Conservation (phyloP, 2,888 invertebrate genomes). For the Anthophora plumipes region DNA sequence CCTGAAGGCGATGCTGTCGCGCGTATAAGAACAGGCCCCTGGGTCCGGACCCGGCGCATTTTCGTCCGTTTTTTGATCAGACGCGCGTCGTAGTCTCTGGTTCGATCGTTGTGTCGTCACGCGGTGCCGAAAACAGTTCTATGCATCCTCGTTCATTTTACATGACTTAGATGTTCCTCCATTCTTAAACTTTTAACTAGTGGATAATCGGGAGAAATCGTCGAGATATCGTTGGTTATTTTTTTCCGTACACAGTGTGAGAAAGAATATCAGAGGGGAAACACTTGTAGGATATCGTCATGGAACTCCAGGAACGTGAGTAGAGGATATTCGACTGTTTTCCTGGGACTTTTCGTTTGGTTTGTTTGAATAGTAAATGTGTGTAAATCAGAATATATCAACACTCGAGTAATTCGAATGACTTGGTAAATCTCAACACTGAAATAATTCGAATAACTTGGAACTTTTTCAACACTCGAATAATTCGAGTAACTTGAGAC, state of each 20-base stretch:
- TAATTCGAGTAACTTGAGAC: no score
- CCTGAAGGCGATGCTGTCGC: slow-evolving; percentile 45
- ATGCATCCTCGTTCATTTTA: not conserved
- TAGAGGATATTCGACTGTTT: not conserved
- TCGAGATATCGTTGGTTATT: not conserved
- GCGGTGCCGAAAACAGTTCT: not conserved
- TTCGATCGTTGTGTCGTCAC: slow-evolving; percentile 7
- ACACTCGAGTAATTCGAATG: no score
- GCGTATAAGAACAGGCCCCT: slow-evolving; percentile 67
- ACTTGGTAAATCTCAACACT: no score
- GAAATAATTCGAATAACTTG: no score
- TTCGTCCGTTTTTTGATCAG: slow-evolving; percentile 64
- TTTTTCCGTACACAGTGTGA: not conserved
- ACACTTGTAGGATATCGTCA: not conserved
- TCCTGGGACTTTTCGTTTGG: no score
- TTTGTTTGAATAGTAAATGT: no score
- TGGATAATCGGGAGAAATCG: not conserved
- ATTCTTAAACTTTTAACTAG: not conserved
- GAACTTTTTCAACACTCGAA: no score
- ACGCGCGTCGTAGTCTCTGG: slow-evolving; percentile 17
- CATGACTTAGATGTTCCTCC: not conserved
- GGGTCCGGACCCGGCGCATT: slow-evolving; percentile 57
- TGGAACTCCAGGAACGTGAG: slow-evolving; percentile 38
- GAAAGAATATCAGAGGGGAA: not conserved
- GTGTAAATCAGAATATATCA: no score